Evolutionary conservation across 2,888 invertebrate genomes (phyloP), one percentile per base, ranked within the genome.

Genomic region (Eustalomyia histrio): DNA sequence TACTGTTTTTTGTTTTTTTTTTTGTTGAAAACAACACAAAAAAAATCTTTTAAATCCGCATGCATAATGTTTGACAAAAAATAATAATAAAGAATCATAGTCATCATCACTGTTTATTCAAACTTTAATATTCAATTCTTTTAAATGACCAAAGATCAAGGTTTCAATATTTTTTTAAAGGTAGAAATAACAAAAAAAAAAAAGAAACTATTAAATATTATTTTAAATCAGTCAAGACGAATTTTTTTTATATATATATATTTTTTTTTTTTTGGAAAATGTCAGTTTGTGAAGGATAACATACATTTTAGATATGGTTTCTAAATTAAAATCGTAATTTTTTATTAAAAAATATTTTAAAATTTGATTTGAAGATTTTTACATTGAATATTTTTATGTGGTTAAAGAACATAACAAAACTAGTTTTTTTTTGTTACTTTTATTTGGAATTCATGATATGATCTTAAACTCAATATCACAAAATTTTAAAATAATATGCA

Each of bases 141-240:
- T 55, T 78, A 58, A 72, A 67, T 61, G 53, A 78, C 47, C 47
- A 78, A 78, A 78, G 78, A 67, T 78, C 78, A 78, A 78, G 78
- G 78, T 72, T 65, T 72, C n/a, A 33, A 57, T 57, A 16, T 24
- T 72, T 74, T 67, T 29, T 24, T 24, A 35, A 35, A 63, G 29
- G 50, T 52, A 67, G 50, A 63, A 68, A 8, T 2, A 3, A 39
- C 1, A 39, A 39, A 39, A 39, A 39, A 39, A 39, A 39, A 39
- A 39, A 39, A 39, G 12, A 39, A 39, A 39, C 39, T 12, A 12
- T 39, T 17, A 10, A 35, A 61, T 33, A 47, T 61, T 14, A 16
- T 61, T 61, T 61, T 39, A 4, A 39, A 39, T 39, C 39, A 39
- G 12, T 39, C 39, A 35, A 8, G 7, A 39, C 7, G 29, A 29